Conservation (phyloP, 1,140 invertebrate genomes). For the Drosophila repletoides region DNA sequence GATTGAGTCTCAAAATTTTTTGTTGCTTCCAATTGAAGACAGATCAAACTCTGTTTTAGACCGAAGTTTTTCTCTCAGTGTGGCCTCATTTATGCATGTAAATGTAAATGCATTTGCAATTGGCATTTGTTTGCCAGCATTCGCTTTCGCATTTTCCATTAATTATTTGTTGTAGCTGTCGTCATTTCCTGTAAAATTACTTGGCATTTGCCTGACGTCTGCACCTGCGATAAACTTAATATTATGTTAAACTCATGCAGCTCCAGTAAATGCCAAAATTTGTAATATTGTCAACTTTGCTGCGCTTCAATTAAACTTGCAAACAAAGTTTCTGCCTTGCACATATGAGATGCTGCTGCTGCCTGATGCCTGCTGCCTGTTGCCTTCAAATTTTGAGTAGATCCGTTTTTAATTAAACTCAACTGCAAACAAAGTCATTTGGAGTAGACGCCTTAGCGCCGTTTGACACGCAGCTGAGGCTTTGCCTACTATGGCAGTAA, state of each 20-base stretch:
- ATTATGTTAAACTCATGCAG: slow-evolving; percentile 3
- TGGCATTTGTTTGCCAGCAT: slow-evolving; percentile 15
- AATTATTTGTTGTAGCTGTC: slow-evolving; percentile 27
- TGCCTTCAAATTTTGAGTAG: slow-evolving; percentile 64
- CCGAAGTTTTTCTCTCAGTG: too few relatives aligned
- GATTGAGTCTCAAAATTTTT: too few relatives aligned
- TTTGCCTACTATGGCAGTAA: slow-evolving; percentile 17
- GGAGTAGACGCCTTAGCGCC: slow-evolving; percentile 33
- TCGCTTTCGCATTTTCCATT: slow-evolving; percentile 42
- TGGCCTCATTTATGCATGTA: slow-evolving; percentile 30
- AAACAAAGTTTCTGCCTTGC: slow-evolving; percentile 25
- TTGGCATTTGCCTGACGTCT: slow-evolving; percentile 28
- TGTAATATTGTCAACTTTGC: slow-evolving; percentile 37
- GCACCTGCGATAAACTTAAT: background rate
- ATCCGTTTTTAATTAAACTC: slow-evolving; percentile 82
- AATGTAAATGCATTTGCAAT: slow-evolving; percentile 32
- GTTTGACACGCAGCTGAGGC: slow-evolving; percentile 60
- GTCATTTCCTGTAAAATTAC: slow-evolving; percentile 31
- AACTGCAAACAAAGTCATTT: slow-evolving; percentile 76
- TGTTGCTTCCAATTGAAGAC: too few relatives aligned
- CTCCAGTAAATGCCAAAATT: slow-evolving; percentile 9
- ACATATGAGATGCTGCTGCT: slow-evolving; percentile 13
- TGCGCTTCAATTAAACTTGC: slow-evolving; percentile 63
- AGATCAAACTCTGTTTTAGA: too few relatives aligned
- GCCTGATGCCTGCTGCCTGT: too few relatives aligned